Conservation (phyloP, 2,113 vertebrate genomes). For the Cynocephalus volans region DNA sequence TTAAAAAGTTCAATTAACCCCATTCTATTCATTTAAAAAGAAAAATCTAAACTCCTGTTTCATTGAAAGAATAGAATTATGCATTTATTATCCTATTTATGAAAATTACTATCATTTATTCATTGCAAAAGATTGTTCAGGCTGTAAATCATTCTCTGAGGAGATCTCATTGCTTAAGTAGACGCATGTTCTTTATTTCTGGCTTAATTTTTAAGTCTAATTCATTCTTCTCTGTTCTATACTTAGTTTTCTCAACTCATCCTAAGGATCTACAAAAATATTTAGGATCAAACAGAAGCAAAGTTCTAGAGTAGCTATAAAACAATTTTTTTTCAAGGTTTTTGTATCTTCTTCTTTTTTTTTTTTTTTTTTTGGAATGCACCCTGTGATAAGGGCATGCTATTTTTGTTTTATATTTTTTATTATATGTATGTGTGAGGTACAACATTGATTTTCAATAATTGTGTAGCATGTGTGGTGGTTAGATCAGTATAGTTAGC, state of each 20-base stretch:
- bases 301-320: background rate
- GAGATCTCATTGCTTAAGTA: conserved; percentile 16
- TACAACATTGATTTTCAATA: too few species aligned
- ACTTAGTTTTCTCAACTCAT: background rate
- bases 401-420: too few species aligned
- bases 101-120: conserved; percentile 44
- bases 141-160: background rate
- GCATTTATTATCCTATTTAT: background rate
- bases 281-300: background rate
- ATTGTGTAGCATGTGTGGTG: too few species aligned
- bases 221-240: background rate
- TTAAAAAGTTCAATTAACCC: background rate
- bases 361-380: too few species aligned
- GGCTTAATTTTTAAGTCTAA: conserved; percentile 1
- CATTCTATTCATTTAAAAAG: conserved; percentile 13
- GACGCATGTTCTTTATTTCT: conserved; percentile 31
- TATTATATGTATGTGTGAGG: too few species aligned
- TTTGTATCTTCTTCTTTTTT: background rate
- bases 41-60: background rate
- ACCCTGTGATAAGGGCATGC: too few species aligned
- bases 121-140: conserved; percentile 29
- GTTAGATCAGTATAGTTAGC: too few species aligned
- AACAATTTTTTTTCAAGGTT: background rate
- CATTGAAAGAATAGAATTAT: conserved; percentile 8
- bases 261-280: conserved; percentile 5